Evolutionary conservation across 1,140 invertebrate species (phyloP), one percentile per base, ranked within the genome.

Genomic region (Lethrus apterus): DNA sequence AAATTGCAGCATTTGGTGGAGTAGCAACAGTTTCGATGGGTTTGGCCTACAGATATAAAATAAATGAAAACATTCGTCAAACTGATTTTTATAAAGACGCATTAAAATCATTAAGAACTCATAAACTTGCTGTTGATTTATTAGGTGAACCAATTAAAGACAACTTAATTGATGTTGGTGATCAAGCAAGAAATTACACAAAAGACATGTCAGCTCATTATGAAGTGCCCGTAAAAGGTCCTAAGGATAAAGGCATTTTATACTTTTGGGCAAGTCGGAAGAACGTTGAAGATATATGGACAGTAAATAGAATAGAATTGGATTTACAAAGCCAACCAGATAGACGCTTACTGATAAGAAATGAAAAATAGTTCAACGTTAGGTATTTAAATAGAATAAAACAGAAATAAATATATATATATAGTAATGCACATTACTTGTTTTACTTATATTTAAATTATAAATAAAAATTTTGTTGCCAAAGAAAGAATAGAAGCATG

Each of bases 71-170:
- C n/a, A 59, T 78, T 2, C 61, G 63, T 48, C 47, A 66, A 23
- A 55, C 66, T 2, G 72, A 76, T 4, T 78, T 75, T 13, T 82
- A 76, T 54, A 75, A 70, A 55, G 59, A 71, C 46, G 77, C 78
- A 4, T 47, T 81, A 7, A 69, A 74, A 54, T 68, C 56, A 8
- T 52, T 82, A 4, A 60, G 75, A 26, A 60, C 53, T 4, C 70
- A 81, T 57, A 54, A 66, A 24, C 74, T 74, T 14, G 77, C 78
- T 10, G 64, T 78, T 0, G 52, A 70, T 30, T 64, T 78, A 30
- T 58, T 83, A 26, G 81, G 81, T 10, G 75, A 81, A 56, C 81
- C 81, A 0, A 79, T 83, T 4, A 76, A 73, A 60, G 77, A 77
- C 24, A 70, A 66, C 14, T 67, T 64, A 11, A 72, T 80, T 41